Percentiles rank a stretch among this genome's conserved stretches.
These are phyloP conservation scores for Caenorhabditis becei DNA, from an alignment of 2,888 invertebrate genomes.

Conservation along the genomic window DNA sequence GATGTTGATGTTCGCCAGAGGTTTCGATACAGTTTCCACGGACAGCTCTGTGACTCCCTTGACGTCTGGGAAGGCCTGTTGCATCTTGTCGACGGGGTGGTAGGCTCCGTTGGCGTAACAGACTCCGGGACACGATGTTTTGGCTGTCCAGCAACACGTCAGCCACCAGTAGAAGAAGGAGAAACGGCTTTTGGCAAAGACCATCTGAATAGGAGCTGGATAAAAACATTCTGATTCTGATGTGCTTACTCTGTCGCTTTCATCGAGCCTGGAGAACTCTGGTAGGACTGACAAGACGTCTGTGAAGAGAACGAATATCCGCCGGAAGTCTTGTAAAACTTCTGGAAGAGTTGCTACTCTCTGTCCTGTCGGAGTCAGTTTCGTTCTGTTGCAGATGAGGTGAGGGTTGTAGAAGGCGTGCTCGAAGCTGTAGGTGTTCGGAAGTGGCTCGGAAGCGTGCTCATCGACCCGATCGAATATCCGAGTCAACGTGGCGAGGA, in stretches of 20 bases:
- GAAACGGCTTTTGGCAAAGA: slow-evolving; percentile 74
- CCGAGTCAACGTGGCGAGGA: slow-evolving; percentile 24
- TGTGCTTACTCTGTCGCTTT: slow-evolving; percentile 51
- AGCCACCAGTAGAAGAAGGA: slow-evolving; percentile 78
- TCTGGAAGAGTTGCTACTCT: slow-evolving; percentile 70
- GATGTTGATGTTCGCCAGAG: slow-evolving; percentile 47
- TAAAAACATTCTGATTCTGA: background rate
- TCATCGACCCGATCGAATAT: slow-evolving; percentile 45
- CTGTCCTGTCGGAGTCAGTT: slow-evolving; percentile 63
- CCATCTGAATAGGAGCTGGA: slow-evolving; percentile 47
- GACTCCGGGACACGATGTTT: slow-evolving; percentile 63
- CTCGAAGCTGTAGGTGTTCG: slow-evolving; percentile 50
- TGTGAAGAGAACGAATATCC: slow-evolving; percentile 72
- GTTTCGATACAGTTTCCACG: slow-evolving; percentile 54
- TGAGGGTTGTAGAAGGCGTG: slow-evolving; percentile 57
- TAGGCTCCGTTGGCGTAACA: slow-evolving; percentile 76
- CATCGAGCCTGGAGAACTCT: slow-evolving; percentile 63
- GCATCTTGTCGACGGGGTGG: slow-evolving; percentile 47
- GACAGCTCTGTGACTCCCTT: slow-evolving; percentile 56
- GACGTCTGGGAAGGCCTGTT: slow-evolving; percentile 52
- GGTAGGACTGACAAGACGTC: slow-evolving; percentile 69
- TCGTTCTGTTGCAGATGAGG: slow-evolving; percentile 52
- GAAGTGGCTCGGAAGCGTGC: slow-evolving; percentile 10
- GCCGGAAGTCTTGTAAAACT: slow-evolving; percentile 72
- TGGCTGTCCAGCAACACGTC: slow-evolving; percentile 70